These are phyloP conservation scores for Saturnia pavonia DNA, from an alignment of 2,888 invertebrate species.

Conservation along the genomic window DNA sequence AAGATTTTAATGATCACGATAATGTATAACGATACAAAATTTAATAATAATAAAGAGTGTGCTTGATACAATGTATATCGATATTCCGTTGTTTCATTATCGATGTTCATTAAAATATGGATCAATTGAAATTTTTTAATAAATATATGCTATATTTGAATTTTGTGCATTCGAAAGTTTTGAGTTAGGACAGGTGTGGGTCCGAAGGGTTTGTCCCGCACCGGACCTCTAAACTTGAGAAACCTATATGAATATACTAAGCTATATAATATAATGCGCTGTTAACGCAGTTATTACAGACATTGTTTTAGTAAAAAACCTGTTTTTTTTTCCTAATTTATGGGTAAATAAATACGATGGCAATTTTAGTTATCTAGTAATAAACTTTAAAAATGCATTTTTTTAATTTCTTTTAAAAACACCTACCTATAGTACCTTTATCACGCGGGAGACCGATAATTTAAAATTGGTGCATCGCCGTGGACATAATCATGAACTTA, in stretches of 20 bases:
- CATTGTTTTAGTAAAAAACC: not conserved
- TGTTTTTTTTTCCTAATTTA: not conserved
- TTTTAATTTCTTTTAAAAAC: not conserved
- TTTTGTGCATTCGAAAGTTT: too few species aligned
- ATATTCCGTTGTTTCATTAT: not conserved
- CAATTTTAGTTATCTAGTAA: not conserved
- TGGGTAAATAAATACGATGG: not conserved
- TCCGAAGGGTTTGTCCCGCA: too few species aligned
- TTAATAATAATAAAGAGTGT: not conserved
- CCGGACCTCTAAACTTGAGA: too few species aligned
- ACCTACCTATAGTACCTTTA: not conserved
- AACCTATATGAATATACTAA: too few species aligned
- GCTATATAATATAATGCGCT: too few species aligned
- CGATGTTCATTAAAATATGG: not conserved
- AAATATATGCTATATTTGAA: too few species aligned
- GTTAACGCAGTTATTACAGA: not conserved
- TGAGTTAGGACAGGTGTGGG: too few species aligned
- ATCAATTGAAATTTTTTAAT: not conserved
- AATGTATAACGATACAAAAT: not conserved
- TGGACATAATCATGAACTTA: not conserved
- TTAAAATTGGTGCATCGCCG: not conserved
- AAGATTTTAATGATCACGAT: not conserved
- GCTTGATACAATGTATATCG: not conserved
- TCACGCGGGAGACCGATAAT: conserved; percentile 1
- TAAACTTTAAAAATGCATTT: not conserved